These are phyloP conservation scores for Recurvirostra avosetta DNA, from an alignment of 2,113 vertebrate species.

Conservation along the genomic window DNA sequence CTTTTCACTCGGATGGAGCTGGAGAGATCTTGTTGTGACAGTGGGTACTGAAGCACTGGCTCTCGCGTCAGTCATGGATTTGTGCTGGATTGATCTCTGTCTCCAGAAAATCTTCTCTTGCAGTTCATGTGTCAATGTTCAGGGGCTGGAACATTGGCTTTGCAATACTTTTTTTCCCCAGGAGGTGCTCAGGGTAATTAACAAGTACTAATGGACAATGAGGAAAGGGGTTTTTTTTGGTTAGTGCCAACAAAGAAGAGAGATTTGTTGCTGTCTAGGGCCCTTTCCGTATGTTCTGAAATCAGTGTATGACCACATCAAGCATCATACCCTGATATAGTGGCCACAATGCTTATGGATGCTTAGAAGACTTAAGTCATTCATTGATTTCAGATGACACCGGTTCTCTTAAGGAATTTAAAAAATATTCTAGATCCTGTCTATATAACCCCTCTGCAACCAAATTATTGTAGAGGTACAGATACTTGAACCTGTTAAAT, in stretches of 20 bases:
- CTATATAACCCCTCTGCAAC: not conserved
- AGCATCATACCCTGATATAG: not conserved
- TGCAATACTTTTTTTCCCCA: not conserved
- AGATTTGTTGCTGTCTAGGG: not conserved
- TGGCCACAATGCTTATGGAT: not conserved
- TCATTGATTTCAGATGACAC: not conserved
- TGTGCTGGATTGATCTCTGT: not conserved
- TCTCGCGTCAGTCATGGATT: not conserved
- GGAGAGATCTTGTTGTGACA: not conserved
- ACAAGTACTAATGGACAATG: not conserved
- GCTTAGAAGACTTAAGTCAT: not conserved
- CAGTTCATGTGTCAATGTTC: accelerated
- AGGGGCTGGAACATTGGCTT: not conserved
- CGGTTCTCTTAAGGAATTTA: not conserved
- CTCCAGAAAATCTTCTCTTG: not conserved
- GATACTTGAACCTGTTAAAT: not conserved
- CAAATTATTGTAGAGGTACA: not conserved
- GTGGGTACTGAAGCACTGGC: not conserved
- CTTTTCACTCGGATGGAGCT: not conserved
- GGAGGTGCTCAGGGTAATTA: not conserved
- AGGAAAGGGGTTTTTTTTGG: not conserved
- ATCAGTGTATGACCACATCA: not conserved
- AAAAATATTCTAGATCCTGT: not conserved
- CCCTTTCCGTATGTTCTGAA: not conserved
- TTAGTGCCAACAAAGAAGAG: not conserved